A percentile compares a stretch with the other conserved stretches of the same genome.
Evolutionary conservation across 2,797 vertebrate genomes (phyloP).

Genomic region (Pangasius mekongensis): DNA sequence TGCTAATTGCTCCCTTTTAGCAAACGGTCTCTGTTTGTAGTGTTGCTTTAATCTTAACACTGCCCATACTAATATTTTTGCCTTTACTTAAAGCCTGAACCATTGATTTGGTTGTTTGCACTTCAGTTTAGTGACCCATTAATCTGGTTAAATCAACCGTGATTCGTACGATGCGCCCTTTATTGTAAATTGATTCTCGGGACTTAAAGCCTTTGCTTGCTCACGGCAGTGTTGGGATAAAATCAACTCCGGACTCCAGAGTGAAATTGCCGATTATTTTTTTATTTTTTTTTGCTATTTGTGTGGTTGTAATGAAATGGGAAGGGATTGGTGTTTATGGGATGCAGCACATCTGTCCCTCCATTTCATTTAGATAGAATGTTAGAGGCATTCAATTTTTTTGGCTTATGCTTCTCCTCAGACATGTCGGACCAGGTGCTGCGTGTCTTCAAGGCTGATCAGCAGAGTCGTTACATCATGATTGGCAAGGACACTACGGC

Average conservation of each 20-base stretch:
- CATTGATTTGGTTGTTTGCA: constrained; percentile 18
- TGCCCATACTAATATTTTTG: constrained; percentile 4
- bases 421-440: constrained; percentile 97
- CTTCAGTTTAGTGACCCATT: constrained; percentile 27
- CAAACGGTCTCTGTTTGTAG: background rate
- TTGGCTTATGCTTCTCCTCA: constrained; percentile 58
- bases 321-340: background rate
- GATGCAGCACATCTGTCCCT: background rate
- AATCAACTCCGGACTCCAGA: background rate
- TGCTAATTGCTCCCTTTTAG: too few species aligned
- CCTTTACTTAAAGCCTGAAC: constrained; percentile 11
- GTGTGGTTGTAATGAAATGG: background rate
- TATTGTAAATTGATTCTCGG: constrained; percentile 8
- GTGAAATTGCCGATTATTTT: background rate
- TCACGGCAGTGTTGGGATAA: background rate
- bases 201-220: background rate
- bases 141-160: constrained; percentile 29
- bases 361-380: background rate
- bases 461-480: constrained; percentile 99
- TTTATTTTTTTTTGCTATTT: background rate
- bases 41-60: constrained; percentile 35
- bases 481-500: constrained; percentile 98
- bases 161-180: background rate
- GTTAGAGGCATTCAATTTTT: background rate
- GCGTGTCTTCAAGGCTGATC: constrained; percentile 96